phyloP scores from a whole-genome alignment of 2,113 vertebrate species.

The Hemiprocne comata region DNA sequence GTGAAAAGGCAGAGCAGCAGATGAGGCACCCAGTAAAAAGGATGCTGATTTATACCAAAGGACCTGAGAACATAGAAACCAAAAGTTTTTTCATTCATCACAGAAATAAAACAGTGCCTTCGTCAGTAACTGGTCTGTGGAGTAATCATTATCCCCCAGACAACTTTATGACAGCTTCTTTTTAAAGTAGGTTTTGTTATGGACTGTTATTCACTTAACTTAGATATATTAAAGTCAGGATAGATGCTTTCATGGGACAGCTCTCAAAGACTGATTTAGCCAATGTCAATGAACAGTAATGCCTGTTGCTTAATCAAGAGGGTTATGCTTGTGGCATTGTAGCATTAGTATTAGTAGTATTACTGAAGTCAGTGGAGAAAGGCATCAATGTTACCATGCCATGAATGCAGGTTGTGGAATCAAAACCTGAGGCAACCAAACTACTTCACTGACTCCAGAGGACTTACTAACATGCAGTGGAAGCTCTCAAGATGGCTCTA shows the following conservation, averaged over 20 bases:
- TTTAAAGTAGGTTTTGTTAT: background rate
- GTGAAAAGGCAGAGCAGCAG: background rate
- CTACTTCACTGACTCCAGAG: background rate
- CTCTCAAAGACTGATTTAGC: background rate
- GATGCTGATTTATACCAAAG: background rate
- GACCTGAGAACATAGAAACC: background rate
- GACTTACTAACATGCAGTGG: background rate
- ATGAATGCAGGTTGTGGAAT: background rate
- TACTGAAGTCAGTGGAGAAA: background rate
- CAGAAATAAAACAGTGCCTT: background rate
- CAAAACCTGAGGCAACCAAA: background rate
- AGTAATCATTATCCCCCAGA: background rate
- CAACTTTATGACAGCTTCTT: background rate
- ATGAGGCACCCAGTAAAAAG: background rate
- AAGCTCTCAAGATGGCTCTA: background rate
- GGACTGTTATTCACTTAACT: background rate
- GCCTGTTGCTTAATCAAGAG: slow-evolving; percentile 1
- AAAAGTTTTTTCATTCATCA: background rate
- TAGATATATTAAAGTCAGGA: background rate
- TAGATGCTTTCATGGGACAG: background rate
- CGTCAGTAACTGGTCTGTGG: background rate
- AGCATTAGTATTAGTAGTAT: too few relatives aligned
- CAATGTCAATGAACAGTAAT: slow-evolving; percentile 4
- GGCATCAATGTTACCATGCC: background rate
- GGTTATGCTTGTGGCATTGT: too few relatives aligned